Evolutionary conservation across 2,797 vertebrate species (phyloP).

Genomic region (Coregonus suidteri): DNA sequence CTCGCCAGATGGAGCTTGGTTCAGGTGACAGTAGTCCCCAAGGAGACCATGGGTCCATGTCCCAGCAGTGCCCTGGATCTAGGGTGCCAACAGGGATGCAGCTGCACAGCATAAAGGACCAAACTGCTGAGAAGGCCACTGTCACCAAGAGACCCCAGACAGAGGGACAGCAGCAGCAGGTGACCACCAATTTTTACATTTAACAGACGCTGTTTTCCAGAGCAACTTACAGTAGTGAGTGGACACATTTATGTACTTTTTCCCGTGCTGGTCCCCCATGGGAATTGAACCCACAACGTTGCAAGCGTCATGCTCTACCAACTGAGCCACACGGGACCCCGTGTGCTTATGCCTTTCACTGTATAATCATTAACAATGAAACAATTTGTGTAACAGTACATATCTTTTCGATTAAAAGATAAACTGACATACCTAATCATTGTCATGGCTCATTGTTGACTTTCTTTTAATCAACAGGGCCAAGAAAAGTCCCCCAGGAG

Average conservation of each 20-base stretch:
- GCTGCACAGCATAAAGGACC: not conserved
- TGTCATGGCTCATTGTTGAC: not conserved
- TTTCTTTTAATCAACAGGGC: slow-evolving; percentile 28
- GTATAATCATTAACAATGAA: not conserved
- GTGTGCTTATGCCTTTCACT: no score
- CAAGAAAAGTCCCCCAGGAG: slow-evolving; percentile 8
- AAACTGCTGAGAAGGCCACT: slow-evolving; percentile 2
- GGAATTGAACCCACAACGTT: no score
- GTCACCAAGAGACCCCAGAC: slow-evolving; percentile 27
- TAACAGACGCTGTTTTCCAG: no score
- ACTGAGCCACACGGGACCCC: no score
- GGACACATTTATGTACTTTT: no score
- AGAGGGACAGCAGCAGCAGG: slow-evolving; percentile 8
- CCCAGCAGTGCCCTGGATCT: not conserved
- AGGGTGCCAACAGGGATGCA: not conserved
- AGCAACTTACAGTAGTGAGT: no score
- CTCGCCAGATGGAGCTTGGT: not conserved
- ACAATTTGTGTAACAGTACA: not conserved
- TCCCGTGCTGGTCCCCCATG: no score
- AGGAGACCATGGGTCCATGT: not conserved
- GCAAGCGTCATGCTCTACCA: no score
- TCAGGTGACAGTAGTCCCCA: not conserved
- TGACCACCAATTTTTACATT: not conserved
- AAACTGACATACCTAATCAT: not conserved
- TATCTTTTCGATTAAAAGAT: not conserved